Conservation (phyloP, 1,140 invertebrate genomes). For the Aphelenchoides besseyi region DNA sequence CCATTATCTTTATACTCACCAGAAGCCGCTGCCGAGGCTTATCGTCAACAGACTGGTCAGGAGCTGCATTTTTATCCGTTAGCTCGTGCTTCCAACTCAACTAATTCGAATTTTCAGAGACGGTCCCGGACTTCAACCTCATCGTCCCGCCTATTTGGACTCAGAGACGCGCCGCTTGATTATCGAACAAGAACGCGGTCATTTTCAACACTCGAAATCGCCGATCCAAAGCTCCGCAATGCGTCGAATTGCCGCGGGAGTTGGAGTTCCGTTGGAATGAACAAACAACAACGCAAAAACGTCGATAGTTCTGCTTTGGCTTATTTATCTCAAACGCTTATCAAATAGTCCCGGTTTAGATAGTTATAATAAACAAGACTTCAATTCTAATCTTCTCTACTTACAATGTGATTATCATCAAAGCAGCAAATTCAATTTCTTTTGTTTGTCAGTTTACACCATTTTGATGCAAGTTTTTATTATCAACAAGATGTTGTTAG, state of each 20-base stretch:
- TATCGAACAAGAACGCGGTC: conserved; percentile 30
- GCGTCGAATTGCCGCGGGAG: conserved; percentile 30
- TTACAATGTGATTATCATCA: too few species aligned
- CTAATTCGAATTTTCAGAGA: conserved; percentile 4
- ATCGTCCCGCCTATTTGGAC: conserved; percentile 45
- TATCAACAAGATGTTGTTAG: too few species aligned
- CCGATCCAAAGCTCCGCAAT: conserved; percentile 34
- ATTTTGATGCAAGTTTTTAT: too few species aligned
- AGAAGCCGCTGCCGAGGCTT: conserved; percentile 54
- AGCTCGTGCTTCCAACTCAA: conserved; percentile 12
- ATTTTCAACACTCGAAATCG: conserved; percentile 19
- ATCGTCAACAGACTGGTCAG: conserved; percentile 47
- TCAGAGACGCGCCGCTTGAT: conserved; percentile 45
- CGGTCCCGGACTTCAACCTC: conserved; percentile 18
- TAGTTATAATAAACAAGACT: too few species aligned
- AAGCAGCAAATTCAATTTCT: too few species aligned
- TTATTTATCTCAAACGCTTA: too few species aligned
- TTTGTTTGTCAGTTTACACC: too few species aligned
- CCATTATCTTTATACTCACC: conserved; percentile 48
- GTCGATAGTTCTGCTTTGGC: too few species aligned
- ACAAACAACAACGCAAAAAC: background rate
- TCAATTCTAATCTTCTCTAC: too few species aligned
- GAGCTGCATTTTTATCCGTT: conserved; percentile 22
- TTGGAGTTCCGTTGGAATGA: conserved; percentile 34
- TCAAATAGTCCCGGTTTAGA: too few species aligned